Evolutionary conservation across 2,113 vertebrate genomes (phyloP).

Genomic region (Lates calcarifer): DNA sequence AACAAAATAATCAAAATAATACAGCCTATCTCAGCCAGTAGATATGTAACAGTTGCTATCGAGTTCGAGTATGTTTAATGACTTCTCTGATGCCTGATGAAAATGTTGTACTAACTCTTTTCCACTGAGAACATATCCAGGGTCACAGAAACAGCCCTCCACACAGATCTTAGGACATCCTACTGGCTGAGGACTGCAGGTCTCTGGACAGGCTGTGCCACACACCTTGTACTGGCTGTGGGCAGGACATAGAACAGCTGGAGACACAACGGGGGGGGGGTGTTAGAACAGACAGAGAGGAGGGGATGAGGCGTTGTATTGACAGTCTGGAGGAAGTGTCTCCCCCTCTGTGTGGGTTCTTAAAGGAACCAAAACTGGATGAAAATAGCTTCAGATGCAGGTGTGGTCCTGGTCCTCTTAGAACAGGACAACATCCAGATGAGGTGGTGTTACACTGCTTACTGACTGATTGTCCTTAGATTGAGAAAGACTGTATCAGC

Average conservation of each 20-base stretch:
- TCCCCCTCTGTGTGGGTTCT: too few relatives aligned
- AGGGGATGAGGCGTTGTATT: not conserved
- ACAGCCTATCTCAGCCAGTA: too few relatives aligned
- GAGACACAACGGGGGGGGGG: not conserved
- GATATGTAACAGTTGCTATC: too few relatives aligned
- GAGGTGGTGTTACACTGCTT: too few relatives aligned
- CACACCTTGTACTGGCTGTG: conserved; percentile 41
- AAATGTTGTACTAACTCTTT: conserved; percentile 7
- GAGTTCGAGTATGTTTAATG: too few relatives aligned
- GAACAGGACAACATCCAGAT: too few relatives aligned
- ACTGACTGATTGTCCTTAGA: too few relatives aligned
- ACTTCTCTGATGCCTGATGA: not conserved
- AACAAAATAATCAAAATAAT: not conserved
- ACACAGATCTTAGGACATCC: conserved; percentile 3
- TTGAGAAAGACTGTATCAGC: too few relatives aligned
- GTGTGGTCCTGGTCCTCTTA: too few relatives aligned
- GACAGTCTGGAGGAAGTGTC: not conserved
- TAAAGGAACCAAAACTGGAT: too few relatives aligned
- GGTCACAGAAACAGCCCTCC: conserved; percentile 52
- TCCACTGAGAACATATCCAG: conserved; percentile 38
- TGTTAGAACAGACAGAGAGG: not conserved
- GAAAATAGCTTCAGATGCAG: too few relatives aligned
- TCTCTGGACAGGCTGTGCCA: conserved; percentile 33
- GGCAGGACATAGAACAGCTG: conserved; percentile 20
- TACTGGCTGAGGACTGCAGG: conserved; percentile 17